Percentiles rank a stretch among this genome's conserved stretches.
Conservation (phyloP, 2,888 invertebrate genomes). For the Phytoseiulus persimilis region DNA sequence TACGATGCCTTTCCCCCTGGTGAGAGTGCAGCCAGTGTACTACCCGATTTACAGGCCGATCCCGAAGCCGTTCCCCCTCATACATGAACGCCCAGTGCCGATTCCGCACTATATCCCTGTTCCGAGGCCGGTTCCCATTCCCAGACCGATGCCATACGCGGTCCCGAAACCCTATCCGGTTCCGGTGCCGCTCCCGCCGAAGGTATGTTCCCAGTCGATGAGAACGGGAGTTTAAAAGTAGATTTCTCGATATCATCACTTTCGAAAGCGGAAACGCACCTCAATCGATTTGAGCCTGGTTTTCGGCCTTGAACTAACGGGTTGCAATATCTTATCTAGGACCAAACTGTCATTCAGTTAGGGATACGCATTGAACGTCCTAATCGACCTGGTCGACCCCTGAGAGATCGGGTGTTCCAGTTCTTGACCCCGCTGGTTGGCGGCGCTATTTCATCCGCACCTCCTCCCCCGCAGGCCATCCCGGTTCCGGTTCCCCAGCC, state of each 20-base stretch:
- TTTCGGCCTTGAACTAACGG: not conserved
- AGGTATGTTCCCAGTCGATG: not conserved
- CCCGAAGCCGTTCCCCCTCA: not conserved
- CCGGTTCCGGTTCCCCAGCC: slow-evolving; percentile 15
- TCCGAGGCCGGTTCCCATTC: slow-evolving; percentile 7
- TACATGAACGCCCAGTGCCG: slow-evolving; percentile 10
- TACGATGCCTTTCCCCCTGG: slow-evolving; percentile 11
- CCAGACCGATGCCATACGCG: slow-evolving; percentile 6
- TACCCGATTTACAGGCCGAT: slow-evolving; percentile 17
- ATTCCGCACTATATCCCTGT: slow-evolving; percentile 26
- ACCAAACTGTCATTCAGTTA: slow-evolving; percentile 8
- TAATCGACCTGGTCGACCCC: not conserved
- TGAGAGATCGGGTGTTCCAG: slow-evolving; percentile 31
- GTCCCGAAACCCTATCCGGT: slow-evolving; percentile 25
- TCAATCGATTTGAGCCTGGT: too few relatives aligned
- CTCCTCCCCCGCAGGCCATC: slow-evolving; percentile 18
- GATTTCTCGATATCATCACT: too few relatives aligned
- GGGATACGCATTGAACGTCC: slow-evolving; percentile 31
- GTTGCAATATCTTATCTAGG: not conserved
- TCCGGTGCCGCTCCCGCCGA: slow-evolving; percentile 1
- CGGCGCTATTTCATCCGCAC: slow-evolving; percentile 15
- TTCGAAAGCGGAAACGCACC: too few relatives aligned
- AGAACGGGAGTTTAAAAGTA: too few relatives aligned
- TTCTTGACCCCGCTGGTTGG: slow-evolving; percentile 22
- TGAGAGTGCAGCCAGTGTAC: slow-evolving; percentile 23